These are phyloP conservation scores for Trichoplusia ni DNA, from an alignment of 1,140 invertebrate genomes.

Conservation along the genomic window DNA sequence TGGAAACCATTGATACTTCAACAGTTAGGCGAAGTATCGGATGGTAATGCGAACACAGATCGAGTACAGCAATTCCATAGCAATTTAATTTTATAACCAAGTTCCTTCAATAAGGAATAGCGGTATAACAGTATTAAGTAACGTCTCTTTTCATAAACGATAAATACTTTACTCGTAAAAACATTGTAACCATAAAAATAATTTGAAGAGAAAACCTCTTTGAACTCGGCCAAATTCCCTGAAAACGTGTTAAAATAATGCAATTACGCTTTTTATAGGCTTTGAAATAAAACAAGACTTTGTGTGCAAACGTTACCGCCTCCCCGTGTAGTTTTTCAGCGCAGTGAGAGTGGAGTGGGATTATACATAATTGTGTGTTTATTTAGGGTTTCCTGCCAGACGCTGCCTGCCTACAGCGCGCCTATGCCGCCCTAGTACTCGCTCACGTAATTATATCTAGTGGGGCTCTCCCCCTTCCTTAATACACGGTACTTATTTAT, in stretches of 20 bases:
- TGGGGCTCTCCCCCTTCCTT: conserved; percentile 28
- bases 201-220: conserved; percentile 1
- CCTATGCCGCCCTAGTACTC: conserved; percentile 47
- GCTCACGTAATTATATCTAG: conserved; percentile 56
- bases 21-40: background rate
- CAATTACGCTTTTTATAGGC: background rate
- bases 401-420: conserved; percentile 37
- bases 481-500: conserved; percentile 23
- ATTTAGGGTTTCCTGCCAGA: conserved; percentile 51
- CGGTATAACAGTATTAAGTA: background rate
- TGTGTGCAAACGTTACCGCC: conserved; percentile 18
- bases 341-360: conserved; percentile 37
- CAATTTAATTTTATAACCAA: background rate
- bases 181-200: background rate
- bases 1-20: background rate
- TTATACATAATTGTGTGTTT: conserved; percentile 51
- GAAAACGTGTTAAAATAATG: conserved; percentile 11
- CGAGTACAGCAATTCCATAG: no score
- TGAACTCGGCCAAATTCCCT: background rate
- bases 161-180: background rate
- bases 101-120: background rate
- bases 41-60: background rate
- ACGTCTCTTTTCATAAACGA: background rate
- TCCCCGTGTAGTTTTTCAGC: conserved; percentile 36
- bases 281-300: conserved; percentile 11